These are phyloP conservation scores for Neofelis nebulosa DNA, from an alignment of 2,113 vertebrate species.

Conservation along the genomic window DNA sequence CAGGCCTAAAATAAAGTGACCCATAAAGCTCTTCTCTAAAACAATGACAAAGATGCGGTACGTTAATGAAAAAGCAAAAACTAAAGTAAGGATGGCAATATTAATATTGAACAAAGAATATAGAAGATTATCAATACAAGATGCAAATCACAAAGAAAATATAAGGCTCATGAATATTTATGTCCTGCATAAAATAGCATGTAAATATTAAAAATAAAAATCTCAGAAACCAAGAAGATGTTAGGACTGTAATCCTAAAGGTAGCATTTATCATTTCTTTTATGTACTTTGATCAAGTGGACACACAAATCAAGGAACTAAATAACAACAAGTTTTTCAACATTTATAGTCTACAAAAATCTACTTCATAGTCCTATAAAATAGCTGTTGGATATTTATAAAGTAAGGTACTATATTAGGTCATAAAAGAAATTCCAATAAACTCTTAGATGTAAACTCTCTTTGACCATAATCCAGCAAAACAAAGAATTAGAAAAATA, in stretches of 20 bases:
- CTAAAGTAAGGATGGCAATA: not conserved
- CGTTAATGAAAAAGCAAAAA: slow-evolving; percentile 14
- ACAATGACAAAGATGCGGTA: not conserved
- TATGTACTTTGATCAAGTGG: not conserved
- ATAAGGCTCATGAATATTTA: slow-evolving; percentile 15
- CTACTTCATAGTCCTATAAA: slow-evolving; percentile 19
- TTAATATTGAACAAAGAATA: not conserved
- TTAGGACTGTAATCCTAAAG: not conserved
- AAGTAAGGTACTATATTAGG: not conserved
- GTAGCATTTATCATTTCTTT: slow-evolving; percentile 11
- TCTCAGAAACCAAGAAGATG: not conserved
- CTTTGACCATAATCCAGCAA: slow-evolving; percentile 10
- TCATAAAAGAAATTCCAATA: slow-evolving; percentile 28
- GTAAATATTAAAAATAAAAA: slow-evolving; percentile 41
- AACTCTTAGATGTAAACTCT: slow-evolving; percentile 13
- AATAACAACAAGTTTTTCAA: not conserved
- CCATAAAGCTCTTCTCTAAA: not conserved
- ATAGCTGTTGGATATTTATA: not conserved
- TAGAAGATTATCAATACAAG: not conserved
- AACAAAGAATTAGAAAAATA: slow-evolving; percentile 63
- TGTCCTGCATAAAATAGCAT: slow-evolving; percentile 10
- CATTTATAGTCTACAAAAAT: not conserved
- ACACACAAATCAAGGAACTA: slow-evolving; percentile 22
- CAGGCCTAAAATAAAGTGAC: slow-evolving; percentile 20
- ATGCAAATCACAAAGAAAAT: not conserved